Percentiles rank a stretch among this genome's conserved stretches.
Evolutionary conservation across 2,888 invertebrate species (phyloP).

Genomic region (Spisula subtruncata): DNA sequence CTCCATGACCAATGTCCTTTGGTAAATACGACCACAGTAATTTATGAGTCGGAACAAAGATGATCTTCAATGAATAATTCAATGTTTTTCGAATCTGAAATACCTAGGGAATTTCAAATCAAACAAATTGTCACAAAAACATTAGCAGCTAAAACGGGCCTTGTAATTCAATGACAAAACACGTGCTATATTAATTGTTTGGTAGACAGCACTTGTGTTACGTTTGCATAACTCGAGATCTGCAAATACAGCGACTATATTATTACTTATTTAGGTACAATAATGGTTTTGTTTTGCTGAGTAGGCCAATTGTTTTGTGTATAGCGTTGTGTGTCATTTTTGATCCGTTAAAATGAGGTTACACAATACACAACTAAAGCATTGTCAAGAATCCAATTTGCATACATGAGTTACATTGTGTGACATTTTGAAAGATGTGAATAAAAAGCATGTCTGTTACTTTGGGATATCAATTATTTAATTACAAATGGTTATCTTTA

Average conservation of each 20-base stretch:
- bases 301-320: too few species aligned
- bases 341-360: too few species aligned
- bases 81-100: background rate
- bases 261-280: too few species aligned
- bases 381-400: too few species aligned
- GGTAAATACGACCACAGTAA: background rate
- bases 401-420: too few species aligned
- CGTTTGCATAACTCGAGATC: background rate
- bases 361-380: too few species aligned
- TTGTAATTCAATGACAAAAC: background rate
- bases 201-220: background rate
- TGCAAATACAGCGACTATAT: background rate
- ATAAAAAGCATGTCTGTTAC: too few species aligned
- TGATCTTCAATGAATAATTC: background rate
- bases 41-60: background rate
- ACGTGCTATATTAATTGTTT: background rate
- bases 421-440: too few species aligned
- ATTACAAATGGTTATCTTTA: too few species aligned
- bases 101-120: background rate
- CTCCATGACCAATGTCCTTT: background rate
- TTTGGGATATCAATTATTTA: too few species aligned
- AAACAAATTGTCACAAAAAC: slow-evolving; percentile 9
- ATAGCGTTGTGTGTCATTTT: too few species aligned
- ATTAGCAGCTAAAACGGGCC: background rate
- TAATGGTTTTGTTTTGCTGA: too few species aligned